Base-by-base conservation (phyloP, 1,140 invertebrate species). In the Zaprionus gabonicus region DNA sequence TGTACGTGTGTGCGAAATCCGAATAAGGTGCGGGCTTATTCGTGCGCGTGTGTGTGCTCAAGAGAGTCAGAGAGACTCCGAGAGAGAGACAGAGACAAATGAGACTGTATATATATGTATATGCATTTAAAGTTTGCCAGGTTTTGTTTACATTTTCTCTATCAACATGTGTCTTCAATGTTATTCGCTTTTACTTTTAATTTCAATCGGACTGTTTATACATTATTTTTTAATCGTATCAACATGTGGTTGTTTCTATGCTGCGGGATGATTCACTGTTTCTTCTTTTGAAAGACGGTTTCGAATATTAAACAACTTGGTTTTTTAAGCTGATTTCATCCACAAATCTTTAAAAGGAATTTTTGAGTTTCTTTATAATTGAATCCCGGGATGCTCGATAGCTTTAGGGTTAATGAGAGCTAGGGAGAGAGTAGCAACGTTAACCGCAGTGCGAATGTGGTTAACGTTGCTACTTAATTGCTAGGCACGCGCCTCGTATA, bases 131-230 rank as follows among this genome's bases (percentile, higher is more conserved):
- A 41, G 31, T 25, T 10, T 66, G 31, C 44, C 13, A 60, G 27
- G 65, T 67, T 58, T 72, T 81, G 78, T 77, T 81, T 80, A 76
- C 66, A 60, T 55, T 74, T 78, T 62, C 41, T 68, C 36, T 53
- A 72, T 80, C 70, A 71, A 67, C 71, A 27, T 60, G 23, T 62
- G 20, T 53, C 60, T 76, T 76, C 44, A 56, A 78, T 78, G 55
- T 66, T 28, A 74, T 78, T 46, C 78, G 41, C 69, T 70, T 78
- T 69, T 55, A 55, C 49, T 73, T 71, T 66, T 41, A 51, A 23
- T 71, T 82, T 79, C 56, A 49, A 62, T 34, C 38, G 41, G 46
- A 41, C 53, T 79, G 71, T 78, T 82, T 64, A 65, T 49, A 31
- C 27, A 46, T 55, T 41, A 15, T n/a, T 41, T 13, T 4, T 6